A percentile compares a stretch with the other conserved stretches of the same genome.
phyloP scores from a whole-genome alignment of 2,888 invertebrate species.

The Argyresthia goedartella region DNA sequence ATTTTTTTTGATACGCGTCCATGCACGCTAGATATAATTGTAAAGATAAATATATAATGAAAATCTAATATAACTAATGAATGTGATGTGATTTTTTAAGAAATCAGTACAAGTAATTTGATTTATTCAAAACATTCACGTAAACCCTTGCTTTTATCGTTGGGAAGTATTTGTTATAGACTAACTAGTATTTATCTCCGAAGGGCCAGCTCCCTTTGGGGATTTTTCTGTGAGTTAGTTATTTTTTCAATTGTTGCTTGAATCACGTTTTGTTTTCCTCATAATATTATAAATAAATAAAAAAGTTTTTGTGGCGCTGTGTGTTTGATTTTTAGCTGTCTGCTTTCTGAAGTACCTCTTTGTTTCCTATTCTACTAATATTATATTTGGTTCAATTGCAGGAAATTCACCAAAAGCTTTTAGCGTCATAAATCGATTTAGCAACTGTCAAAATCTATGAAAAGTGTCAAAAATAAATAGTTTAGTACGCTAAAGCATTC shows the following conservation, averaged over 20 bases:
- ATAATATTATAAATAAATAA: conserved; percentile 33
- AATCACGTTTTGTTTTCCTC: conserved; percentile 29
- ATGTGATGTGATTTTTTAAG: conserved; percentile 47
- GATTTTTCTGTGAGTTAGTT: conserved; percentile 29
- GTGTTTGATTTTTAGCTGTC: not conserved
- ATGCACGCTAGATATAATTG: conserved; percentile 25
- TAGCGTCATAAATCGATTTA: no score
- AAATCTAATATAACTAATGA: conserved; percentile 16
- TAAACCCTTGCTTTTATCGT: conserved; percentile 40
- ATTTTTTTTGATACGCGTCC: conserved; percentile 27
- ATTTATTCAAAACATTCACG: conserved; percentile 42
- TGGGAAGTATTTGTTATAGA: conserved; percentile 25
- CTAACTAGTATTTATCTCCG: conserved; percentile 1
- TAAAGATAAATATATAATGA: conserved; percentile 10
- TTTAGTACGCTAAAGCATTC: no score
- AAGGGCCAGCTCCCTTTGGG: not conserved
- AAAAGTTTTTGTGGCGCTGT: conserved; percentile 26
- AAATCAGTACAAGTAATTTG: conserved; percentile 48
- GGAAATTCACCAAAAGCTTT: no score
- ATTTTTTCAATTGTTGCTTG: conserved; percentile 30
- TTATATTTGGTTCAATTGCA: no score
- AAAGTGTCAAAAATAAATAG: no score
- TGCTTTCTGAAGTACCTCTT: no score
- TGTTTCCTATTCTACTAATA: no score
- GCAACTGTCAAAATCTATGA: no score